Evolutionary conservation across 2,888 invertebrate species (phyloP).

Genomic region (Willowsia nigromaculata): DNA sequence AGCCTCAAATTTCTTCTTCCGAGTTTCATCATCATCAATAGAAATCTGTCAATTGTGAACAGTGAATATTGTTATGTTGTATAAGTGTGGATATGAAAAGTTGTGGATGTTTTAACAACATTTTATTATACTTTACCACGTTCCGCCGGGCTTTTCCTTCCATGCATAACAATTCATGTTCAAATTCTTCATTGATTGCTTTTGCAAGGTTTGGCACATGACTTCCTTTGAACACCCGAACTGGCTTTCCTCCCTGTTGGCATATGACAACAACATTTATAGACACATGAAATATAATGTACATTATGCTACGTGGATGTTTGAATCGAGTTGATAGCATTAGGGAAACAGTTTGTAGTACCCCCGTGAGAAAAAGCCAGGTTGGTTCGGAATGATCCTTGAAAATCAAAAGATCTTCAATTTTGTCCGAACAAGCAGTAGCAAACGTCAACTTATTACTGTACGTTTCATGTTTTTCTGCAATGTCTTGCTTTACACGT

Average conservation of each 20-base stretch:
- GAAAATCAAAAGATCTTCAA: conserved; percentile 75
- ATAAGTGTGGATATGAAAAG: too few relatives aligned
- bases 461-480: conserved; percentile 59
- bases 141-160: conserved; percentile 72
- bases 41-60: conserved; percentile 70
- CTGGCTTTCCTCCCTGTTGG: conserved; percentile 76
- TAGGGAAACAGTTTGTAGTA: conserved; percentile 3
- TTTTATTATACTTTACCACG: conserved; percentile 47
- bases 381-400: conserved; percentile 77
- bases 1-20: conserved; percentile 73
- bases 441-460: conserved; percentile 36
- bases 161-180: conserved; percentile 75
- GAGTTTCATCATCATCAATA: conserved; percentile 75
- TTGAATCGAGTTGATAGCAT: background rate
- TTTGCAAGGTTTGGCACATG: conserved; percentile 74
- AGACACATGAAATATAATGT: too few relatives aligned
- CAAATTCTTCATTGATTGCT: conserved; percentile 74
- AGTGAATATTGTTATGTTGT: too few relatives aligned
- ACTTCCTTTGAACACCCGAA: conserved; percentile 74
- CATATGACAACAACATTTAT: too few relatives aligned
- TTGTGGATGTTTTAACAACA: background rate
- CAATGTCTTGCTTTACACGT: conserved; percentile 75
- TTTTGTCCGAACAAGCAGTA: conserved; percentile 73
- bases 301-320: too few relatives aligned
- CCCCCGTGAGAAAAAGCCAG: conserved; percentile 76